Evolutionary conservation across 2,113 vertebrate genomes (phyloP), one percentile per base, ranked within the genome.

Genomic region (Amazona guildingii): DNA sequence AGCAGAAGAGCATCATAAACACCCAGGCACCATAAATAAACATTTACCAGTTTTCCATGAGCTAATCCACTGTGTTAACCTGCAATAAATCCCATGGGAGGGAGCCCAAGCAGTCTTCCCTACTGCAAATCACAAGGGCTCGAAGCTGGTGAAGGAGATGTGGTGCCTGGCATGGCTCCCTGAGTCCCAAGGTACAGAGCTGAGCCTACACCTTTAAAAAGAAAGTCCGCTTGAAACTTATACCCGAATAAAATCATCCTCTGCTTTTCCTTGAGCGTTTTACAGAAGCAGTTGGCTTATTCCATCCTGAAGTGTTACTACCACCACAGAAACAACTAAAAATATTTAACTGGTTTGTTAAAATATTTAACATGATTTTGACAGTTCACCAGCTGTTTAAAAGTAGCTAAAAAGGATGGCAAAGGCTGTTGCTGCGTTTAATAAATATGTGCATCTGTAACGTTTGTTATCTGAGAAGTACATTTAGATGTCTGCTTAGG

Each of bases 301-400:
- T 91, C 63, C 78, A 55, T 33, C 85, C 91, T 88, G 83, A 51
- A 68, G 95, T 93, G 97, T 89, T 90, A 14, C 83, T 90, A 14
- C 83, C 86, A 7, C 35, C 76, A 15, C 48, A 93, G 87, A 96
- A 93, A 79, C 88, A 74, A 78, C 72, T 79, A 91, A 95, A 97
- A 97, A 97, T 97, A 97, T 97, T 96, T 95, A 91, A 96, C 94
- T 85, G 93, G 88, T 95, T 88, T 84, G 93, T 96, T 95, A 90
- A 98, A 97, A 96, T 96, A 97, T 93, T 92, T 95, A 95, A 93
- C 7, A 7, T 68, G 73, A 29, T 95, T 92, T 97, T 97, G 97
- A 98, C 80, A 95, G 82, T 90, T 87, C 92, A 55, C 97, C 97
- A 97, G 98, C 97, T 98, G 98, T 97, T 97, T 97, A 96, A 86